Base-by-base conservation (phyloP, 2,888 invertebrate genomes). In the Deilephila porcellus region DNA sequence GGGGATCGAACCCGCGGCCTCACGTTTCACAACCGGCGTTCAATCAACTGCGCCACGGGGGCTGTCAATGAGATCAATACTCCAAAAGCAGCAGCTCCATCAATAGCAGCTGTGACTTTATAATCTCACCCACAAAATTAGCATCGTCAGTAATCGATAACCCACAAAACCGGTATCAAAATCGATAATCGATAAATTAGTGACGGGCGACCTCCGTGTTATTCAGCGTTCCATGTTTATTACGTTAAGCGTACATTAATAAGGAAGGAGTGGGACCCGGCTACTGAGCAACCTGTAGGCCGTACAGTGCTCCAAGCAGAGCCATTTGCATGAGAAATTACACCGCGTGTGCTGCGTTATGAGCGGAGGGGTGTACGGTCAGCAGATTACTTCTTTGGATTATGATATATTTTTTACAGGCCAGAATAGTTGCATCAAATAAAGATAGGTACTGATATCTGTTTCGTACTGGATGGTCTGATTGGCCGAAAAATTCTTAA, bases 251-350 rank as follows among this genome's bases (percentile, higher is more conserved):
- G 45, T 45, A 34, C 19, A 63, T 63, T 63, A 67, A 67, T 67
- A 67, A 67, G n/a, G 52, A n/a, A 45, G 20, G 19, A 20, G 37
- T 11, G 45, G 34, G 37, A 20, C 11, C 20, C 60, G 25, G 64
- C 64, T 64, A 64, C 64, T 45, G 25, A 25, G n/a, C 45, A 45
- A 52, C 34, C n/a, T 63, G 37, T 34, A 62, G 4, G n/a, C 34
- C 19, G 37, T 19, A 34, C 63, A 34, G 34, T 63, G 71, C 34
- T 45, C 37, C 25, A 45, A 45, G 17, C 19, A 25, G 60, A 25
- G 73, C 76, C 74, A 85, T 86, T 85, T 85, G 79, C 86, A 86
- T 86, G 80, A 86, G 78, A 81, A 82, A 86, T 86, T 84, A 82
- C 80, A 83, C 76, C 80, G 76, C 81, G 78, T 76, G 67, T 67